Percentiles rank a stretch among this genome's conserved stretches.
Evolutionary conservation across 2,797 vertebrate genomes (phyloP).

Genomic region (Octomys mimax): DNA sequence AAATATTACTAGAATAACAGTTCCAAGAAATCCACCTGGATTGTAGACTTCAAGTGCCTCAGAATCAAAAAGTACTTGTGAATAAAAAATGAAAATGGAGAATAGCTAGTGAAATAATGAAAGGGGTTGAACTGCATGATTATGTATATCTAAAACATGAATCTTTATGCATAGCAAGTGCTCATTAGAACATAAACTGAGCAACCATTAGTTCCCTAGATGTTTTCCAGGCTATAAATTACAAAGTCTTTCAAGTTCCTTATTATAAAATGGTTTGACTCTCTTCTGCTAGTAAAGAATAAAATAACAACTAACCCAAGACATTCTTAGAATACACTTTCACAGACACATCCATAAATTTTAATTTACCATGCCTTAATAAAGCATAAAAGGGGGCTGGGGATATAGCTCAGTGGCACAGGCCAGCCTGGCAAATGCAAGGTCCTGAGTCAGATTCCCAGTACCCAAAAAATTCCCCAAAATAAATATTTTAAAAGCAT

Average conservation of each 20-base stretch:
- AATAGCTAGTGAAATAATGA: background rate
- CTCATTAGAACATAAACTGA: background rate
- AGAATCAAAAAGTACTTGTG: background rate
- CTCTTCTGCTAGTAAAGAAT: background rate
- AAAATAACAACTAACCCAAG: background rate
- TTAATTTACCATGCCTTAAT: background rate
- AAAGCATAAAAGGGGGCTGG: background rate
- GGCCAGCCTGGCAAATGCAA: no score
- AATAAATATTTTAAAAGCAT: background rate
- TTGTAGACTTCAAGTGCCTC: background rate
- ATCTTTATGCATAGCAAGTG: background rate
- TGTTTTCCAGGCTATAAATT: background rate
- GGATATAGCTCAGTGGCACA: no score
- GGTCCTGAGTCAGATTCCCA: no score
- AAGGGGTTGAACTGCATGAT: background rate
- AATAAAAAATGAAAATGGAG: background rate
- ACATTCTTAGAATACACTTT: background rate
- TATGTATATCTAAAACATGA: background rate
- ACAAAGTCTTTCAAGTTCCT: background rate
- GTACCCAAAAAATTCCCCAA: no score
- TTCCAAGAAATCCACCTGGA: background rate
- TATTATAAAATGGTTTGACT: background rate
- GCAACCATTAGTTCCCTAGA: background rate
- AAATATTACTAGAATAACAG: background rate
- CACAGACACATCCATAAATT: background rate